A percentile compares a stretch with the other conserved stretches of the same genome.
These are phyloP conservation scores for Stramonita haemastoma DNA, from an alignment of 2,888 invertebrate genomes.

Conservation along the genomic window DNA sequence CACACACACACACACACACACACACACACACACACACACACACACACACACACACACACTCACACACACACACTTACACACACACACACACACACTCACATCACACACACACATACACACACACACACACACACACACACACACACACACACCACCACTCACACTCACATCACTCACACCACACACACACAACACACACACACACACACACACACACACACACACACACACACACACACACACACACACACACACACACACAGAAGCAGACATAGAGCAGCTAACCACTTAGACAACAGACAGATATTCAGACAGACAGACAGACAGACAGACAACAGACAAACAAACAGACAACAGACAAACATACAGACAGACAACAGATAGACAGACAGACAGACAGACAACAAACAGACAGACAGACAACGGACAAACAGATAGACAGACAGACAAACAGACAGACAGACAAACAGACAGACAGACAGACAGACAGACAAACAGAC, in stretches of 20 bases:
- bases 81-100: neutral
- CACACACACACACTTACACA: conserved; percentile 7
- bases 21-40: conserved; percentile 4
- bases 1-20: conserved; percentile 23
- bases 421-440: neutral
- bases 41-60: conserved; percentile 3
- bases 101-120: no score
- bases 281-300: neutral
- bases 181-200: neutral
- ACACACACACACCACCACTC: no score
- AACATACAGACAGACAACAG: neutral
- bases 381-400: neutral
- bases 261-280: no score
- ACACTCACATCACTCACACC: no score
- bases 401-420: neutral
- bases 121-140: no score
- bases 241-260: neutral
- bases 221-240: neutral
- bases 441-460: neutral
- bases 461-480: neutral
- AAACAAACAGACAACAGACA: no score
- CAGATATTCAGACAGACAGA: neutral
- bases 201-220: neutral
- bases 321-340: neutral
- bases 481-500: neutral